phyloP scores from a whole-genome alignment of 2,888 invertebrate genomes.

The Crossocerus cetratus region DNA sequence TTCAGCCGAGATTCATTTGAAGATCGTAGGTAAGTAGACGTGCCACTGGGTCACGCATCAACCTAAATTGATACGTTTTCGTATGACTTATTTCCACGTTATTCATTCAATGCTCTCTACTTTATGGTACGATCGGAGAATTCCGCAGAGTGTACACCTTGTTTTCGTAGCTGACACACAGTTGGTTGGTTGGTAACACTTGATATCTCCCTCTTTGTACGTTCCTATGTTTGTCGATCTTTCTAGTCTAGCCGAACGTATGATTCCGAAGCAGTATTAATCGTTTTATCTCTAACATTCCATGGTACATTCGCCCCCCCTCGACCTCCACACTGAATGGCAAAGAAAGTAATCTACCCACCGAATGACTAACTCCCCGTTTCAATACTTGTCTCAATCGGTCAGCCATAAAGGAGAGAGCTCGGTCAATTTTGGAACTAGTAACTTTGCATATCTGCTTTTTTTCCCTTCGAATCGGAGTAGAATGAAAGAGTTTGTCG shows the following conservation, averaged over 20 bases:
- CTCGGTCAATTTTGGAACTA: constrained; percentile 11
- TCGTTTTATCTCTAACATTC: background rate
- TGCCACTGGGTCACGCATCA: constrained; percentile 58
- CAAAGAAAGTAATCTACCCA: background rate
- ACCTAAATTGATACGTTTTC: constrained; percentile 51
- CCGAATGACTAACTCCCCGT: background rate
- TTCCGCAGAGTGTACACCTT: too few relatives aligned
- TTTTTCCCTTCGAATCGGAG: constrained; percentile 10
- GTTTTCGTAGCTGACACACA: too few relatives aligned
- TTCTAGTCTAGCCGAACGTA: background rate
- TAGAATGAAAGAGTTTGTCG: constrained; percentile 16
- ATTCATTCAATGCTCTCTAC: constrained; percentile 43
- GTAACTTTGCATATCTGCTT: constrained; percentile 8
- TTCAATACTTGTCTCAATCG: constrained; percentile 1
- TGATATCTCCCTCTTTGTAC: too few relatives aligned
- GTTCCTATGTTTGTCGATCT: background rate
- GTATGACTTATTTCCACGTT: constrained; percentile 30
- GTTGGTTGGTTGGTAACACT: too few relatives aligned
- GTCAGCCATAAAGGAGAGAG: constrained; percentile 48
- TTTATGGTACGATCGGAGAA: constrained; percentile 36
- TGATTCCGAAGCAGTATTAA: background rate
- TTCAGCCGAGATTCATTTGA: constrained; percentile 93
- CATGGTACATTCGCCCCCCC: background rate
- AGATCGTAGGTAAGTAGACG: constrained; percentile 85
- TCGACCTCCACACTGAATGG: background rate